Percentiles rank a stretch among this genome's conserved stretches.
These are phyloP conservation scores for Ormia ochracea DNA, from an alignment of 2,888 invertebrate species.

Conservation along the genomic window DNA sequence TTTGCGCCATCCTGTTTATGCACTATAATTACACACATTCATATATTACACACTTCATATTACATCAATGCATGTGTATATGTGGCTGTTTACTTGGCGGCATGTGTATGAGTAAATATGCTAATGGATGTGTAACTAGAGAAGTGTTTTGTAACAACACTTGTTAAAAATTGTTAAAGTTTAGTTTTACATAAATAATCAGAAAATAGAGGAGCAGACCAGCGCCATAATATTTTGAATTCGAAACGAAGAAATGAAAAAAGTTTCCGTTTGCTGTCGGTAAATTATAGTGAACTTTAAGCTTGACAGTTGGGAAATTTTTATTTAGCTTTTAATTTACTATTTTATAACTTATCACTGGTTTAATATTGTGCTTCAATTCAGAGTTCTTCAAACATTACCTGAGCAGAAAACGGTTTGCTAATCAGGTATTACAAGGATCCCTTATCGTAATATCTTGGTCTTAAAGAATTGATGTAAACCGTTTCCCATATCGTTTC, in stretches of 20 bases:
- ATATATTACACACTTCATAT: too few relatives aligned
- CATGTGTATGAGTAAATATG: constrained; percentile 40
- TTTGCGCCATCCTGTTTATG: too few relatives aligned
- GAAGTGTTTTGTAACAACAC: constrained; percentile 40
- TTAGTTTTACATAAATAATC: constrained; percentile 10
- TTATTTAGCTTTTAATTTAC: background rate
- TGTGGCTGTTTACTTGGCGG: too few relatives aligned
- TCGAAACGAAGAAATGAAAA: constrained; percentile 18
- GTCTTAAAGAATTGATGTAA: too few relatives aligned
- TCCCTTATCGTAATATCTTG: too few relatives aligned
- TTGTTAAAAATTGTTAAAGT: constrained; percentile 48
- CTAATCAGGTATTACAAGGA: too few relatives aligned
- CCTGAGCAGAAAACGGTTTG: too few relatives aligned
- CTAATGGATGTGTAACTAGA: constrained; percentile 46
- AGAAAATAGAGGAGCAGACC: constrained; percentile 4
- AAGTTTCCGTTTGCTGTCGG: constrained; percentile 22
- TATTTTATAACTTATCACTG: too few relatives aligned
- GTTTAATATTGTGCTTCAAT: too few relatives aligned
- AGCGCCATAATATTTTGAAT: background rate
- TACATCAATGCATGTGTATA: too few relatives aligned
- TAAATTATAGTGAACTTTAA: background rate
- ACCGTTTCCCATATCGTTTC: too few relatives aligned
- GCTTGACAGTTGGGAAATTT: background rate
- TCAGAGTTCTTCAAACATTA: too few relatives aligned
- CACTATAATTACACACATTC: background rate